Evolutionary conservation across 1,140 invertebrate species (phyloP), one percentile per base, ranked within the genome.

Genomic region (Pantala flavescens): DNA sequence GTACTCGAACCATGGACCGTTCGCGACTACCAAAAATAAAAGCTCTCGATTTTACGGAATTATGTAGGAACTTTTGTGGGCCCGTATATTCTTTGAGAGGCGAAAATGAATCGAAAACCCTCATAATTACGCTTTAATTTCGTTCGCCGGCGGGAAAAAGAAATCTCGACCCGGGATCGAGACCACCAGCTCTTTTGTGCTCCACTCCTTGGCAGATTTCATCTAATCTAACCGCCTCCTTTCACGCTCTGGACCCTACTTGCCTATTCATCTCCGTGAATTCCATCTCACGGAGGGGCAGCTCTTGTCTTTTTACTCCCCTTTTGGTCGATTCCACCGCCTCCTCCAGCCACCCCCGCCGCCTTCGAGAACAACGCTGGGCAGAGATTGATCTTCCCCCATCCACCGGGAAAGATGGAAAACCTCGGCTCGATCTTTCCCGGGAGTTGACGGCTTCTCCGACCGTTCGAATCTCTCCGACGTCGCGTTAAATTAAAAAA

Each of bases 191-290:
- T 19, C n/a, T 63, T 63, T 19, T 63, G n/a, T 63, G n/a, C 12
- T 21, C 49, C 49, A 7, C 49, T 63, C 49, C 49, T 63, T 63
- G 14, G 49, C 49, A 63, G 49, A 63, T 63, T 63, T 21, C 49
- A 63, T 63, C 49, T 63, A 63, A 63, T 63, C 49, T 63, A 63
- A 63, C 49, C n/a, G 49, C 49, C 49, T 63, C 49, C 49, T 63
- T 63, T 63, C 49, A 63, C 49, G 49, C 49, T 21, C 49, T 63
- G 49, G 49, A 16, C 49, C 49, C 49, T 63, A 21, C 49, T 21
- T 21, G 49, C 49, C 49, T 21, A 63, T 63, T 63, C 49, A 19
- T 63, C 49, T 63, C 49, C 16, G 16, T 63, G 49, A 63, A 63
- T 63, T 63, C 49, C 49, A 63, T 63, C 12, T 3, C 49, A 63